phyloP scores from a whole-genome alignment of 2,888 invertebrate genomes.

The Tetramorium bicarinatum region DNA sequence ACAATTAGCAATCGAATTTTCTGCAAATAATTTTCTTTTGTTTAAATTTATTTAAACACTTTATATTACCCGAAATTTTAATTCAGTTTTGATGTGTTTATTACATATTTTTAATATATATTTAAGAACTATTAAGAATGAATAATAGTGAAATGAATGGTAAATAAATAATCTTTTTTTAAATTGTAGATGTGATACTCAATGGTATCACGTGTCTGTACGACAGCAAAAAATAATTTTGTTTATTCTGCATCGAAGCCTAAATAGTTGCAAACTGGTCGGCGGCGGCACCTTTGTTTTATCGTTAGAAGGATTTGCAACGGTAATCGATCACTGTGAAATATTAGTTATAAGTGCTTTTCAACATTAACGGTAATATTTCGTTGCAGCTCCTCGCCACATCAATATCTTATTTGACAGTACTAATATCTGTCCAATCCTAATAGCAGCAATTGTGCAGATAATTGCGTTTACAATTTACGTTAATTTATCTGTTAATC shows the following conservation, averaged over 20 bases:
- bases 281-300: constrained; percentile 5
- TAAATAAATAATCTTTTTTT: too few relatives aligned
- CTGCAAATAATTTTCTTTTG: neutral
- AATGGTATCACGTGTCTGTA: constrained; percentile 11
- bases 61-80: neutral
- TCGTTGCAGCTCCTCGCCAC: constrained; percentile 12
- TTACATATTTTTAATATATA: neutral
- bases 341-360: neutral
- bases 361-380: neutral
- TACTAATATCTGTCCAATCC: neutral
- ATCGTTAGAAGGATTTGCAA: constrained; percentile 13
- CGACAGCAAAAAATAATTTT: constrained; percentile 15
- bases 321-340: neutral
- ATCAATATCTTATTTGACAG: constrained; percentile 10
- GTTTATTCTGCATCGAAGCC: constrained; percentile 15
- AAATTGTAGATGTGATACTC: neutral
- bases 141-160: too few relatives aligned
- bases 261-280: neutral
- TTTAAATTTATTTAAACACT: neutral
- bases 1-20: neutral
- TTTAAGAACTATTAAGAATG: too few relatives aligned
- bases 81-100: neutral
- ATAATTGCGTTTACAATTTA: neutral
- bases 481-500: neutral
- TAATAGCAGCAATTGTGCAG: neutral